Evolutionary conservation across 2,888 invertebrate genomes (phyloP), one percentile per base, ranked within the genome.

Genomic region (Ceriagrion tenellum): DNA sequence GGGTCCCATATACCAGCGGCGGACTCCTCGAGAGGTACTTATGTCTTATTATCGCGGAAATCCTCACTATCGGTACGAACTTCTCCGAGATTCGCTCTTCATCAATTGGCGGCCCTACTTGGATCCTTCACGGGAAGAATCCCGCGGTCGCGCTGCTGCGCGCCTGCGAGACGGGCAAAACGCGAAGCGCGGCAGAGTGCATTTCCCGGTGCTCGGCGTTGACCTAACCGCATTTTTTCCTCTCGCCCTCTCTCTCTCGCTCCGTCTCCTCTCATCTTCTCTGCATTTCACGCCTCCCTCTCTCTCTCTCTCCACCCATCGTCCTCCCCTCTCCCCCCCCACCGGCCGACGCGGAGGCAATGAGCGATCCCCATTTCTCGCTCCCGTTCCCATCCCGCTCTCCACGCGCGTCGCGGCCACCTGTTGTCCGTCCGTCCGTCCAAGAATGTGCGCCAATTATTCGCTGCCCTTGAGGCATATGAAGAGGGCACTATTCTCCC

Each of bases 371-470:
- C 13, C 35, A 81, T 81, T 69, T 13, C 81, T n/a, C 81, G 81
- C 81, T 81, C 81, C 35, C 16, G 30, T 18, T 81, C 81, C 81
- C 35, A 30, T 13, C 3, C 69, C 69, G n/a, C 69, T 69, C 0
- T 26, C 12, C 81, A 16, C 18, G 81, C 55, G 55, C 55, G 23
- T 55, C 91, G 91, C 40, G 63, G 40, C 63, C 91, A 63, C 63
- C 63, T 91, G 63, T 90, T 90, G 90, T 90, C 90, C 90, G 40
- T 40, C 81, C 81, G 81, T 35, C 30, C 35, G 81, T 81, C 81
- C 81, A 63, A 91, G 91, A 91, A 91, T 91, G 91, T 40, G 63
- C 91, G 91, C 63, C 91, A 91, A 91, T 91, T 91, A 91, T 63
- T 91, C 91, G 40, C 63, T 63, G 35, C 40, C 63, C 63, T 91